Evolutionary conservation across 2,888 invertebrate genomes (phyloP).

Genomic region (Carterocephalus palaemon): DNA sequence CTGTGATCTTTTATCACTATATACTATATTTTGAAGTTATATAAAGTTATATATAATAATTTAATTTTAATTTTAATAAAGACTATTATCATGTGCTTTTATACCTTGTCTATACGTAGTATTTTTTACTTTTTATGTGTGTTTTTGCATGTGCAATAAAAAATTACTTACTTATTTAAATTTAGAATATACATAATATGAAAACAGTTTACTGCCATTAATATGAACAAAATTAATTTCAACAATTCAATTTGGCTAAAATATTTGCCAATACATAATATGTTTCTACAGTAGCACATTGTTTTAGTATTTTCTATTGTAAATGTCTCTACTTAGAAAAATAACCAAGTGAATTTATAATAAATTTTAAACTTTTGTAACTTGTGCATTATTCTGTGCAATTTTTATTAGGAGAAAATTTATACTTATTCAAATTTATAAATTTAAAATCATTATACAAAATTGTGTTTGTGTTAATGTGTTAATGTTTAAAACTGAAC

Average conservation of each 20-base stretch:
- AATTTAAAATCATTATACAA: no score
- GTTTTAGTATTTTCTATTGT: no score
- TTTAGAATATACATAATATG: not conserved
- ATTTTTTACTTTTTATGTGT: conserved; percentile 1
- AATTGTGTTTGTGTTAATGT: no score
- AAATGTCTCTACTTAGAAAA: conserved; percentile 23
- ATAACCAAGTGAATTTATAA: conserved; percentile 16
- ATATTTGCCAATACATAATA: no score
- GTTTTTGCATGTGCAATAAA: conserved; percentile 28
- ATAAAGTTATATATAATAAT: conserved; percentile 16
- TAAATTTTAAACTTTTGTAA: conserved; percentile 6
- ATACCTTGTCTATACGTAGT: conserved; percentile 2
- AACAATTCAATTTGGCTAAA: no score
- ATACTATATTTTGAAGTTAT: conserved; percentile 11
- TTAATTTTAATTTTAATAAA: conserved; percentile 6
- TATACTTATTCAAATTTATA: conserved; percentile 25
- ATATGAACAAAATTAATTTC: conserved; percentile 5
- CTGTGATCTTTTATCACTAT: conserved; percentile 39
- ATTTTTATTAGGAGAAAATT: conserved; percentile 35
- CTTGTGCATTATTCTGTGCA: conserved; percentile 50
- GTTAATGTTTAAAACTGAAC: not conserved
- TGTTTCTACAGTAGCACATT: no score
- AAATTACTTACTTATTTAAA: not conserved
- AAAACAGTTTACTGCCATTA: conserved; percentile 23
- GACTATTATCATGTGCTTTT: not conserved